phyloP scores from a whole-genome alignment of 2,113 vertebrate genomes.

The Mandrillus leucophaeus region DNA sequence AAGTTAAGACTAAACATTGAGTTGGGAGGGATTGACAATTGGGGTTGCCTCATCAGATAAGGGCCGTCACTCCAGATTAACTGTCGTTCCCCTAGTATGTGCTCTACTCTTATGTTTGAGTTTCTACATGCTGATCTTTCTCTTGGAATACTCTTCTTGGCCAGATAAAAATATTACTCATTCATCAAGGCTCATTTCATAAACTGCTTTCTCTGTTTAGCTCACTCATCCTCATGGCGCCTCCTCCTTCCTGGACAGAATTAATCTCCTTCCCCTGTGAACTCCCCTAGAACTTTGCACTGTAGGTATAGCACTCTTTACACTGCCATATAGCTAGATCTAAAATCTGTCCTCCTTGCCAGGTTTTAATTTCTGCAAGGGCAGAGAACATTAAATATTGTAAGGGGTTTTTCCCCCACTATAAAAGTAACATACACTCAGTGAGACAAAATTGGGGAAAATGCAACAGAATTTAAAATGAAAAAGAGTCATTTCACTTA shows the following conservation, averaged over 20 bases:
- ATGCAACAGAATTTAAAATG: neutral
- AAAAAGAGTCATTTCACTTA: conserved; percentile 39
- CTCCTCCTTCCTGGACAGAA: neutral
- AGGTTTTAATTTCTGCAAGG: neutral
- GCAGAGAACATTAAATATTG: neutral
- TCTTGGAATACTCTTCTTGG: neutral
- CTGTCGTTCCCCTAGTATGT: neutral
- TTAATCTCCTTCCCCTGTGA: neutral
- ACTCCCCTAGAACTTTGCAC: neutral
- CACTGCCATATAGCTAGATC: neutral
- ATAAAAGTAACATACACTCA: neutral
- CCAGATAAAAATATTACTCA: neutral
- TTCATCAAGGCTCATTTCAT: neutral
- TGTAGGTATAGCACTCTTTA: neutral
- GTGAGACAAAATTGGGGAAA: conserved; percentile 22
- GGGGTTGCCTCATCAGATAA: neutral
- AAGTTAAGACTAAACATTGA: conserved; percentile 77
- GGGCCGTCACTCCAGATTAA: neutral
- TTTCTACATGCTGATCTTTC: neutral
- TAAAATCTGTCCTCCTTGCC: neutral
- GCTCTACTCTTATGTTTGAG: neutral
- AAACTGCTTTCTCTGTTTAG: neutral
- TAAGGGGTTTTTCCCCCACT: neutral
- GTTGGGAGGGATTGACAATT: conserved; percentile 38
- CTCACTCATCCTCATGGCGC: neutral